A percentile compares a stretch with the other conserved stretches of the same genome.
phyloP scores from a whole-genome alignment of 2,888 invertebrate species.

The Metalampra italica region DNA sequence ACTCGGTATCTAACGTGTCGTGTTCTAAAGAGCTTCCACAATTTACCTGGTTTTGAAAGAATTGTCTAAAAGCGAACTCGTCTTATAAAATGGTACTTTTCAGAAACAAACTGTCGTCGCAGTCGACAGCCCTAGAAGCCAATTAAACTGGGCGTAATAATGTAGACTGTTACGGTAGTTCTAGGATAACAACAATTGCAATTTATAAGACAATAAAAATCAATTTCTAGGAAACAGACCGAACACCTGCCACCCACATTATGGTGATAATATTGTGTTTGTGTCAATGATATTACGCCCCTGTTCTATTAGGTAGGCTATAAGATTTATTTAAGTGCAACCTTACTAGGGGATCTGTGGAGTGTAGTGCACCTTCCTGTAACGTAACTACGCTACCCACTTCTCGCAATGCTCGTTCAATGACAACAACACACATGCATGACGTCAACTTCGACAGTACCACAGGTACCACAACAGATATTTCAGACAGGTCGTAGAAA shows the following conservation, averaged over 20 bases:
- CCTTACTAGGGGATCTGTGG: no score
- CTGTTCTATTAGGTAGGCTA: no score
- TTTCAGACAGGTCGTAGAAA: neutral
- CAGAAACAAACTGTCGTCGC: neutral
- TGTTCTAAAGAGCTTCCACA: no score
- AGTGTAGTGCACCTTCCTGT: no score
- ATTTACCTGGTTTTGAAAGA: neutral
- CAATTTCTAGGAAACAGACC: neutral
- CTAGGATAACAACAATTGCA: neutral
- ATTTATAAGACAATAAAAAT: neutral
- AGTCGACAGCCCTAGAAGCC: conserved; percentile 1
- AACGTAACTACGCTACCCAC: no score
- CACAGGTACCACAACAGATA: no score
- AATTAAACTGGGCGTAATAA: conserved; percentile 6
- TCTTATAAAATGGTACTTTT: neutral
- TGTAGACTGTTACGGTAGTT: neutral
- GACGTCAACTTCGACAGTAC: no score
- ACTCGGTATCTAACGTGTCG: no score
- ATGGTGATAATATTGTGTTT: neutral
- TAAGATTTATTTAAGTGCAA: no score
- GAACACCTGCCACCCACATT: neutral
- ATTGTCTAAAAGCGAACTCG: neutral
- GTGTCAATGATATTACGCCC: no score
- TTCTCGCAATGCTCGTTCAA: no score
- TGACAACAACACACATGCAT: neutral